Base-by-base conservation (phyloP, 2,888 invertebrate genomes). In the Cephus sareptanus region DNA sequence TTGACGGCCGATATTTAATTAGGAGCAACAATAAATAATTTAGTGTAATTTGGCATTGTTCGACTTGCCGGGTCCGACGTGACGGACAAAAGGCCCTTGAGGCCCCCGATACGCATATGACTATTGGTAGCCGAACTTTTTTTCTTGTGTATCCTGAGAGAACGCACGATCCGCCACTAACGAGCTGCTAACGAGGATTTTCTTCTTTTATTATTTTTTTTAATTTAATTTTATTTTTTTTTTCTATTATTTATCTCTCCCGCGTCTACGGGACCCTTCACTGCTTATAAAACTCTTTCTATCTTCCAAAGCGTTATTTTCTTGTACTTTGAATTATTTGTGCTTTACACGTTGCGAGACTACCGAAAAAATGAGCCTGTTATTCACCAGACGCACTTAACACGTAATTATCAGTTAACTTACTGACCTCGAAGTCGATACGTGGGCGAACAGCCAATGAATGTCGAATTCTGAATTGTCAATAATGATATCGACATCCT, bases 11-110 rank as follows among this genome's bases (percentile, higher is more conserved):
- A 86, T 85, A 85, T 85, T 86, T 84, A 85, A 86, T 83, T 81
- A 80, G 79, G 81, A 79, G 81, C 81, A 80, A 78, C 84, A 83
- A 86, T 84, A 86, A 86, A 86, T 86, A 84, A 85, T 79, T 80
- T 85, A 84, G 81, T 84, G 84, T 86, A 86, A 86, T 86, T 86
- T 85, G 82, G 85, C 85, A 86, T 85, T 82, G 85, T 85, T 85
- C 81, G 83, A 81, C 82, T 79, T 77, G 78, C 79, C 76, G 79
- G 56, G 23, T 68, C 40, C 56, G 56, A 34, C 68, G 23, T 56
- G 56, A 34, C 77, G 37, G 34, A 40, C 69, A 75, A 73, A 77
- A 77, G 69, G 70, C 74, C 69, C 70, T 56, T 56, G 56, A 56
- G 23, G 56, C 56, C 23, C 23, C 23, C 56, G 56, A 56, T 56